Evolutionary conservation across 2,797 vertebrate genomes (phyloP), one percentile per base, ranked within the genome.

Genomic region (Apogon hyalosoma): DNA sequence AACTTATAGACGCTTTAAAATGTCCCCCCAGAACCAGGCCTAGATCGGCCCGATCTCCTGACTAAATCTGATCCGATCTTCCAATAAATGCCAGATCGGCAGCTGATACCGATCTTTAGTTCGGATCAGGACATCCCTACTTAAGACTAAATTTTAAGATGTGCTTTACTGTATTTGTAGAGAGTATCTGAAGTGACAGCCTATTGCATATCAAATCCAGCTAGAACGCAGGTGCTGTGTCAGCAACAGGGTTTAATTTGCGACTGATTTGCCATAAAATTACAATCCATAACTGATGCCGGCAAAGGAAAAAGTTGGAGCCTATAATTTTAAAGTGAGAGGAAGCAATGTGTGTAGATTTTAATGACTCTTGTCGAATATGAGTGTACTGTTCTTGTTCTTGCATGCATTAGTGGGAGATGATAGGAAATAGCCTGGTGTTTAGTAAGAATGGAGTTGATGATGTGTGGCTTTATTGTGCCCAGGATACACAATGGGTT

Each of bases 401-500:
- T 33, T 41, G 2, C 45, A 36, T 39, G 40, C 48, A 45, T 43
- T 36, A 80, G 42, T 11, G 61, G 21, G 28, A 38, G 62, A 28
- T 69, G 57, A 72, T 49, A 21, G 57, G 39, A 72, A 63, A 59
- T 42, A 49, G 16, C 28, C 31, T 19, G 12, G 36, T 58, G 52
- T 71, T 72, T 63, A 48, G 59, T 45, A 45, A 58, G 55, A 47
- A 73, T 0, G 4, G 39, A 60, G 48, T 56, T 62, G 63, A 71
- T 77, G 60, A 42, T 71, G 73, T 72, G 70, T 60, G 50, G 14
- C 12, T 33, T 68, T 63, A 41, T 63, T 61, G 47, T 1, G 5
- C 24, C 51, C 19, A 2, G 54, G 52, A 51, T 75, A 31, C 54
- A 64, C 61, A 75, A 55, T 51, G 42, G 36, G 42, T 56, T 31